phyloP scores from a whole-genome alignment of 2,113 vertebrate genomes.

The Eudorcas thomsonii region DNA sequence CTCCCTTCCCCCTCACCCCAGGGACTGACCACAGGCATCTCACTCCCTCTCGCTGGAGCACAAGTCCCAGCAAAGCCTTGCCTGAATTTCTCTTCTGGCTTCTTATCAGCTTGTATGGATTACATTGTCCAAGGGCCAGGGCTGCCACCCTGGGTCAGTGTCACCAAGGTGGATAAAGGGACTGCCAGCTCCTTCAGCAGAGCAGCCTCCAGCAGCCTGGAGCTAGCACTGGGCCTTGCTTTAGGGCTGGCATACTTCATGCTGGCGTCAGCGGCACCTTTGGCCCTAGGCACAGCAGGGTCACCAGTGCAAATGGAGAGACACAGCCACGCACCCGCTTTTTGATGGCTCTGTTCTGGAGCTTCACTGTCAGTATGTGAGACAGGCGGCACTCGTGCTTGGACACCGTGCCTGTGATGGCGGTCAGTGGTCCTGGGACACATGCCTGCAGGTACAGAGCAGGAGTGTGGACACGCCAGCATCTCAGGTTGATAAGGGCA shows the following conservation, averaged over 20 bases:
- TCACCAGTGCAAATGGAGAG: neutral
- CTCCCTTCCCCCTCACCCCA: too few species aligned
- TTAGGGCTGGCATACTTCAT: neutral
- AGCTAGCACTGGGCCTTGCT: too few species aligned
- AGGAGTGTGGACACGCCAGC: rapidly evolving
- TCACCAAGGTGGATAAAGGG: neutral
- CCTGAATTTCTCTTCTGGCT: neutral
- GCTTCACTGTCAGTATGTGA: neutral
- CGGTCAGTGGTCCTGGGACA: neutral
- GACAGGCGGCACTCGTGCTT: neutral
- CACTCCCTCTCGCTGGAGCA: neutral
- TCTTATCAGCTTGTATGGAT: neutral
- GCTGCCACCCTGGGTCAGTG: neutral
- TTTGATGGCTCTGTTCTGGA: too few species aligned
- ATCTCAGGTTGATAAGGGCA: neutral
- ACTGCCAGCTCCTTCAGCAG: neutral
- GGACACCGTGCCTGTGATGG: neutral
- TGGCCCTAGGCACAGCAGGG: neutral
- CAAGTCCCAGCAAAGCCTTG: neutral
- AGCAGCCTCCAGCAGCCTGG: neutral
- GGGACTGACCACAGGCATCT: neutral
- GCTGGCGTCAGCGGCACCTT: neutral
- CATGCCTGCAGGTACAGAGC: neutral
- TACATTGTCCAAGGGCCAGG: neutral
- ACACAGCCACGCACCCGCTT: rapidly evolving